Conservation (phyloP, 2,888 invertebrate species). For the Ceratothoa steindachneri region DNA sequence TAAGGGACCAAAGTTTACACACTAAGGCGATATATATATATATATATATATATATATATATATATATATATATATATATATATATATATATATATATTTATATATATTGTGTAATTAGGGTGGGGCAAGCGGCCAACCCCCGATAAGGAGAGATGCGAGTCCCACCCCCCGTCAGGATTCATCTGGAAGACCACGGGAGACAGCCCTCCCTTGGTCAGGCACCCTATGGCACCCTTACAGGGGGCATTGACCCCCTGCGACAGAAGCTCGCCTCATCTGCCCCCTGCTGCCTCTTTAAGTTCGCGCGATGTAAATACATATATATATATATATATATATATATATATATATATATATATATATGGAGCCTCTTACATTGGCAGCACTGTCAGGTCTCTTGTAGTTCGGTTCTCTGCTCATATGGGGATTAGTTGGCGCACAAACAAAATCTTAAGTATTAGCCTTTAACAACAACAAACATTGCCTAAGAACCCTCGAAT, state of each 20-base stretch:
- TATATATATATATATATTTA: not conserved
- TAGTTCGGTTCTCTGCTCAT: too few relatives aligned
- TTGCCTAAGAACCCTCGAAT: too few relatives aligned
- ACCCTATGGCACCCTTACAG: conserved; percentile 13
- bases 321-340: too few relatives aligned
- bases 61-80: not conserved
- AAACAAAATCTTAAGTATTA: too few relatives aligned
- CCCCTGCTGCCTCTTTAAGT: too few relatives aligned
- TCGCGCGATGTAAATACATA: too few relatives aligned
- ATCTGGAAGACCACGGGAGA: not conserved
- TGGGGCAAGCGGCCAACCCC: not conserved
- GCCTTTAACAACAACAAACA: too few relatives aligned
- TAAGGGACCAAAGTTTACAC: not conserved
- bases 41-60: not conserved
- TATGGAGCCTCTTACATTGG: too few relatives aligned
- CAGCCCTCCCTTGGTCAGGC: not conserved
- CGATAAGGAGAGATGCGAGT: too few relatives aligned
- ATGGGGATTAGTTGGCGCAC: too few relatives aligned
- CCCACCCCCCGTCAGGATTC: not conserved
- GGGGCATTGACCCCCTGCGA: conserved; percentile 4
- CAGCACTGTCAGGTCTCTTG: too few relatives aligned
- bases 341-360: too few relatives aligned
- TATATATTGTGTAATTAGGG: not conserved
- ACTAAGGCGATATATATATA: not conserved
- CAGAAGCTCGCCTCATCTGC: conserved; percentile 13